A percentile compares a stretch with the other conserved stretches of the same genome.
These are phyloP conservation scores for Cottoperca gobio DNA, from an alignment of 2,797 vertebrate species.

Conservation along the genomic window DNA sequence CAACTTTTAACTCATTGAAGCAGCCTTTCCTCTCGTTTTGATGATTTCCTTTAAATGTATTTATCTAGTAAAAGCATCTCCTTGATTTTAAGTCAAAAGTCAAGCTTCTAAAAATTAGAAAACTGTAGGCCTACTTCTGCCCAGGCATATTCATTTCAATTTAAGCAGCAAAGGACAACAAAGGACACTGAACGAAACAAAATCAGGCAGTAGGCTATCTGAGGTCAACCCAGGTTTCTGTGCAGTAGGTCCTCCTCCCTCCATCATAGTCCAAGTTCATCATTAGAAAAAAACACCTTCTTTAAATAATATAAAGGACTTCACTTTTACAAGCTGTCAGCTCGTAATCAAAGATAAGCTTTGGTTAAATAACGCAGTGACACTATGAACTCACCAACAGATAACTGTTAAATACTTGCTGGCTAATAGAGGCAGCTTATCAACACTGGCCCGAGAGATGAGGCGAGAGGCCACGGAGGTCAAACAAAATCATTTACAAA, in stretches of 20 bases:
- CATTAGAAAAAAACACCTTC: background rate
- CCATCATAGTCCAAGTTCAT: slow-evolving; percentile 36
- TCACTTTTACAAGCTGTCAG: slow-evolving; percentile 2
- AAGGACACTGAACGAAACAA: background rate
- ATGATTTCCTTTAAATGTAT: background rate
- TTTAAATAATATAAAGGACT: background rate
- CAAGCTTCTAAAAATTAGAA: background rate
- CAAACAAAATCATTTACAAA: slow-evolving; percentile 94
- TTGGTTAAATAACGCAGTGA: background rate
- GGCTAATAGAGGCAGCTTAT: slow-evolving; percentile 36
- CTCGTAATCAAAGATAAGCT: slow-evolving; percentile 15
- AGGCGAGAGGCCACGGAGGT: slow-evolving; percentile 88
- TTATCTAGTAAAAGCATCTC: background rate
- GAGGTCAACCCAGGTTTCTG: slow-evolving; percentile 21
- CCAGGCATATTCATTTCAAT: background rate
- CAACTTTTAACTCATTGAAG: background rate
- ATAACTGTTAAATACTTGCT: background rate
- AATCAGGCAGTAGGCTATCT: slow-evolving; percentile 8
- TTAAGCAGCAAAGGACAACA: slow-evolving; percentile 12
- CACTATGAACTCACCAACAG: background rate
- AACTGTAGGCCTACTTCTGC: background rate
- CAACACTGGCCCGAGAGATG: slow-evolving; percentile 79
- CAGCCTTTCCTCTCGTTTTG: background rate
- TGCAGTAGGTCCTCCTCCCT: background rate
- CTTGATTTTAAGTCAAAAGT: background rate